Conservation (phyloP, 2,797 vertebrate genomes). For the Spea hammondii region DNA sequence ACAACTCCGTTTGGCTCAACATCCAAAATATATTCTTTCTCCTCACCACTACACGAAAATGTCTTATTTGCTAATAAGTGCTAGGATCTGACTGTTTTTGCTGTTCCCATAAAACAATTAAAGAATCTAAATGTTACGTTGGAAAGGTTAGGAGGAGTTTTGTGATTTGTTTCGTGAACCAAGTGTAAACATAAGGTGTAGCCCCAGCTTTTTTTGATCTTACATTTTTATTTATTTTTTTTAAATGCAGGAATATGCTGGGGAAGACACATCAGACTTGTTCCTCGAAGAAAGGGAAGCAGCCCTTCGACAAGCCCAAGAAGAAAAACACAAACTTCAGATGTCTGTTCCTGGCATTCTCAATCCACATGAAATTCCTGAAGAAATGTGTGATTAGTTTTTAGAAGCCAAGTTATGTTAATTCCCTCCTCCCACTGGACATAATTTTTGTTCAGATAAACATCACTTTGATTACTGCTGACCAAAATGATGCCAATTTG, state of each 20-base stretch:
- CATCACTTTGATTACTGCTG: conserved; percentile 85
- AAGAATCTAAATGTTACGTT: no score
- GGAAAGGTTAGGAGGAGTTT: no score
- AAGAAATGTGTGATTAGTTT: conserved; percentile 98
- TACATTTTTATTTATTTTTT: conserved; percentile 5
- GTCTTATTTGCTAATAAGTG: no score
- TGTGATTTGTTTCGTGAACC: no score
- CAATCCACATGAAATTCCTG: conserved; percentile 97
- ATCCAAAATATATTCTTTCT: no score
- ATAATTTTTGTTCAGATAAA: conserved; percentile 73
- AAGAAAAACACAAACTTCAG: conserved; percentile 98
- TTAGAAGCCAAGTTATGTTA: conserved; percentile 67
- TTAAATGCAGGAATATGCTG: conserved; percentile 85
- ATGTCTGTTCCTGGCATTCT: conserved; percentile 98
- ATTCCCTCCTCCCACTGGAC: conserved; percentile 62
- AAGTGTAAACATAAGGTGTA: no score
- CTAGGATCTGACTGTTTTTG: no score
- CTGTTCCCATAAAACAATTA: no score
- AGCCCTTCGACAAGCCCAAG: conserved; percentile 92
- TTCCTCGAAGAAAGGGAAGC: conserved; percentile 96
- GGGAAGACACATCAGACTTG: conserved; percentile 94
- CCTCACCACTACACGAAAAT: no score
- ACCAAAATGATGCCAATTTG: conserved; percentile 98
- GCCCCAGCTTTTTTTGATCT: conserved; percentile 1
- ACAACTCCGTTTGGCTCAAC: no score